A percentile compares a stretch with the other conserved stretches of the same genome.
These are phyloP conservation scores for Psilopogon haemacephalus DNA, from an alignment of 2,113 vertebrate genomes.

Conservation along the genomic window DNA sequence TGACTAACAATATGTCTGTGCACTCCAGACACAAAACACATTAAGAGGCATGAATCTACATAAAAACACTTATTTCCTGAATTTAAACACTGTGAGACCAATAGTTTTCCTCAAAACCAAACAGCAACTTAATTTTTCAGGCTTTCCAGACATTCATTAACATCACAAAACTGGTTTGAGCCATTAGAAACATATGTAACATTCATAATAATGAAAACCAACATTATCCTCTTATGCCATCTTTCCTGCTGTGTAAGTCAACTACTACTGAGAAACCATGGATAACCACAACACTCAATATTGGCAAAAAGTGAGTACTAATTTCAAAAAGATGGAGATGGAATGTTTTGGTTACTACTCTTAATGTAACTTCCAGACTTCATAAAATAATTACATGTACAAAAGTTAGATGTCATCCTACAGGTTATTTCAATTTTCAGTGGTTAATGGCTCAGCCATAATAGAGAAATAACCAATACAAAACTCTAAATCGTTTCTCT, in stretches of 20 bases:
- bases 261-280: fast-evolving
- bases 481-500: neutral
- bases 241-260: neutral
- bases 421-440: neutral
- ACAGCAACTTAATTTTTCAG: neutral
- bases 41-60: neutral
- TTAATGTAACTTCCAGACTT: neutral
- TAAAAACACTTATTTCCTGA: neutral
- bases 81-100: neutral
- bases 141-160: neutral
- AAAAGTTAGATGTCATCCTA: neutral
- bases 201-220: neutral
- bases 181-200: neutral
- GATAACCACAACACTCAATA: neutral
- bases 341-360: neutral
- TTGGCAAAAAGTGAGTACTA: neutral
- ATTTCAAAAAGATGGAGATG: neutral
- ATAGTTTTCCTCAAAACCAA: neutral
- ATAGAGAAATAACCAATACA: neutral
- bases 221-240: neutral
- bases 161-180: neutral
- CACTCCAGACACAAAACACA: neutral
- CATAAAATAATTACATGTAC: neutral
- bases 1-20: neutral
- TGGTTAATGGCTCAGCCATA: neutral